A percentile compares a stretch with the other conserved stretches of the same genome.
phyloP scores from a whole-genome alignment of 2,888 invertebrate genomes.

The Metacarcinus magister region DNA sequence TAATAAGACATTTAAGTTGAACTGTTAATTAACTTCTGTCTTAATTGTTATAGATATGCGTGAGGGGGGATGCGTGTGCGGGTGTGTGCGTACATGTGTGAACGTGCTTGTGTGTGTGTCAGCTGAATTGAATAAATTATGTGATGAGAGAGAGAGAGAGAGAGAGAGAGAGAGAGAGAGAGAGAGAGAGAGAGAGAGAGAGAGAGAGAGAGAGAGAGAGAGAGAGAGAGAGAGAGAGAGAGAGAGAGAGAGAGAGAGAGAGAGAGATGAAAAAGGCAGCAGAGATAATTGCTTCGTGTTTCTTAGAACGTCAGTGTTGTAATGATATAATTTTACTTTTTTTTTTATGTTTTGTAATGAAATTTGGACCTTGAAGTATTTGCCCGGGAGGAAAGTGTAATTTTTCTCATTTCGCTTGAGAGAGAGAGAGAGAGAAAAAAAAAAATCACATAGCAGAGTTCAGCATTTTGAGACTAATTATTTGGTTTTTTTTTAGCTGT shows the following conservation, averaged over 20 bases:
- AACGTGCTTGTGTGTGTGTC: background rate
- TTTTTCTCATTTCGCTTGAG: background rate
- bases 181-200: slow-evolving; percentile 51
- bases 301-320: background rate
- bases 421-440: too few species aligned
- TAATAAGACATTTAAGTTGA: background rate
- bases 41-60: background rate
- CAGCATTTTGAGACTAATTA: background rate
- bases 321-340: slow-evolving; percentile 13
- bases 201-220: slow-evolving; percentile 66
- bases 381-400: background rate
- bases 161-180: background rate
- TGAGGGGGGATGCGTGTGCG: background rate
- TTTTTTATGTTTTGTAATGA: background rate
- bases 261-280: background rate
- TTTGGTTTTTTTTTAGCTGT: background rate
- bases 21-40: too few species aligned
- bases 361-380: slow-evolving; percentile 41
- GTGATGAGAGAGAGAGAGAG: slow-evolving; percentile 44
- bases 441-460: background rate
- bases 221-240: slow-evolving; percentile 69
- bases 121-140: background rate
- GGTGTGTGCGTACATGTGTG: slow-evolving; percentile 12
- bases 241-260: slow-evolving; percentile 33
- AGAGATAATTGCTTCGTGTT: background rate